Evolutionary conservation across 2,888 invertebrate species (phyloP).

Genomic region (Stenotaenia linearis): DNA sequence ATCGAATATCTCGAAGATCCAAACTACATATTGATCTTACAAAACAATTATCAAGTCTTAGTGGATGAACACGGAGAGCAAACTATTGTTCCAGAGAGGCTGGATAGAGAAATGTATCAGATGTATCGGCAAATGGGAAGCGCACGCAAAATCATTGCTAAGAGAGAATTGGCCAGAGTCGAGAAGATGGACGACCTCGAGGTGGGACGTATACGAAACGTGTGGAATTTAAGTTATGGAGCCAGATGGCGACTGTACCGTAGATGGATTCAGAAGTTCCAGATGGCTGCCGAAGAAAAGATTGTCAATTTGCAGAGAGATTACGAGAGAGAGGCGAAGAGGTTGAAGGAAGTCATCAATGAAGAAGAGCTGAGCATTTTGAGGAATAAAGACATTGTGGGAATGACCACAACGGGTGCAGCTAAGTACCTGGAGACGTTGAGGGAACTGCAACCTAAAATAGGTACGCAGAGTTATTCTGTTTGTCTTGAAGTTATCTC

Average conservation of each 20-base stretch:
- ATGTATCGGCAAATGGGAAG: neutral
- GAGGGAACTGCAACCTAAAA: slow-evolving; percentile 57
- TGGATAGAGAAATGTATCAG: neutral
- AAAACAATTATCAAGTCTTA: neutral
- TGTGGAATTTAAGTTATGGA: neutral
- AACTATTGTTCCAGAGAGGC: neutral
- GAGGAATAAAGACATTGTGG: slow-evolving; percentile 54
- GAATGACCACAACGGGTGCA: slow-evolving; percentile 72
- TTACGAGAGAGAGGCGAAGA: neutral
- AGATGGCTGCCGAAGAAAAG: slow-evolving; percentile 53
- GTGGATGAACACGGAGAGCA: neutral
- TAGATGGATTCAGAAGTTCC: neutral
- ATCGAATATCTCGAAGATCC: neutral
- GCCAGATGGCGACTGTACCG: slow-evolving; percentile 36
- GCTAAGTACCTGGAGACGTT: slow-evolving; percentile 62
- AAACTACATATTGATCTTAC: neutral
- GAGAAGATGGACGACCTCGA: slow-evolving; percentile 3
- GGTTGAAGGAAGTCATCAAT: slow-evolving; percentile 52
- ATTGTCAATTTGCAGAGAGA: slow-evolving; percentile 54
- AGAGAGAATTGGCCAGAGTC: neutral
- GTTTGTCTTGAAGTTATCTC: neutral
- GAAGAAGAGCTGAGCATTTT: slow-evolving; percentile 43
- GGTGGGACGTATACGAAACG: neutral
- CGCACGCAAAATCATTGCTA: neutral
- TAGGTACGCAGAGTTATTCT: slow-evolving; percentile 53